Conservation (phyloP, 2,797 vertebrate species). For the Trachops cirrhosus region DNA sequence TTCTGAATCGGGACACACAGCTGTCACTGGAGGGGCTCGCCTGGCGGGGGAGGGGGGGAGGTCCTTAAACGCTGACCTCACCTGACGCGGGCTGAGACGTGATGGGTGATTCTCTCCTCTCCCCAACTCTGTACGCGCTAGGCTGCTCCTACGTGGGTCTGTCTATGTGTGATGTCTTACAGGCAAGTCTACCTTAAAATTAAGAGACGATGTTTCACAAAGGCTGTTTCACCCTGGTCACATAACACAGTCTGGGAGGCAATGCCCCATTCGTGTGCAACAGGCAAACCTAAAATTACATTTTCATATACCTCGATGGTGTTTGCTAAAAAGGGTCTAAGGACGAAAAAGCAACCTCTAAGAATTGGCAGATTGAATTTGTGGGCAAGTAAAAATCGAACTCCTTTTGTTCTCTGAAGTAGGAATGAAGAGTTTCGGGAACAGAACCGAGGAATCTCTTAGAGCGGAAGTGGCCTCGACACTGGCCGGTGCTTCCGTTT, state of each 20-base stretch:
- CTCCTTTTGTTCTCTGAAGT: not conserved
- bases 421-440: not conserved
- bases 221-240: not conserved
- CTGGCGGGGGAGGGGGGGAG: not conserved
- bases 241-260: not conserved
- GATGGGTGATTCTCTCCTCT: accelerated
- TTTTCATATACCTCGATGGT: not conserved
- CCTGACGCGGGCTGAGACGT: accelerated
- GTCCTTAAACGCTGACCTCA: not conserved
- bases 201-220: not conserved
- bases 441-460: not conserved
- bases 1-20: not conserved
- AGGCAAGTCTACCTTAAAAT: not conserved
- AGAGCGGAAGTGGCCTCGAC: not conserved
- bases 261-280: not conserved
- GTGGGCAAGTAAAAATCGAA: not conserved
- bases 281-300: not conserved
- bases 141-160: not conserved
- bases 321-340: not conserved
- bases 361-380: not conserved
- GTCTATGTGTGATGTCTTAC: accelerated
- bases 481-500: accelerated
- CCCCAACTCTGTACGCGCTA: accelerated
- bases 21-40: accelerated
- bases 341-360: not conserved